Evolutionary conservation across 2,113 vertebrate species (phyloP), one percentile per base, ranked within the genome.

Genomic region (Scatophagus argus): DNA sequence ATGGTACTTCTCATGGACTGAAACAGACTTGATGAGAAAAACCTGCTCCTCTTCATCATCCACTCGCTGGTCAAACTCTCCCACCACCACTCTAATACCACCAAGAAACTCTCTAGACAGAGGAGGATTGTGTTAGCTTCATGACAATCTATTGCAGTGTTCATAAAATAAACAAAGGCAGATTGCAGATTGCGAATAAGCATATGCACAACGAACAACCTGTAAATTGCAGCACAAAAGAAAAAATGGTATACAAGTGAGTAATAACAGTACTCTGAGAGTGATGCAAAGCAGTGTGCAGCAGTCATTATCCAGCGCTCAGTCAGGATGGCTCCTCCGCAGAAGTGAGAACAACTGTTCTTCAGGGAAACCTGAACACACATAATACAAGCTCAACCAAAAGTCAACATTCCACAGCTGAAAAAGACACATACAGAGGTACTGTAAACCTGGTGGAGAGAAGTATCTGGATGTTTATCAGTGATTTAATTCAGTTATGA

Each of bases 281-380:
- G 23, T 2, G 76, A 85, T 13, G 85, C 31, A 62, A 96, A 80
- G 39, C 97, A 98, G 89, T 97, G 97, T 77, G 97, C 96, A 3
- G 97, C 96, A 0, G 96, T 97, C 74, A 96, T 79, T 47, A 98
- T 90, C 95, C 96, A 96, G 70, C 84, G 91, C 21, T 94, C 90
- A 25, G 91, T 95, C 87, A 97, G 89, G 85, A 96, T 93, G 61
- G 96, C 94, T 56, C 95, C 96, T 73, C 95, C 97, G 63, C 97
- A 98, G 91, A 97, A 95, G 76, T 97, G 96, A 51, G 88, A 92
- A 11, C 94, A 90, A 19, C 84, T 91, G 84, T 86, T 84, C 90
- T 93, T 96, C 65, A 98, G 84, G 49, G 96, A 97, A n/a, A 96
- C 95, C 96, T 97, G 81, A 44, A 29, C 7, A 31, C 0, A 74